Evolutionary conservation across 2,113 vertebrate genomes (phyloP).

Genomic region (Pluvianellus socialis): DNA sequence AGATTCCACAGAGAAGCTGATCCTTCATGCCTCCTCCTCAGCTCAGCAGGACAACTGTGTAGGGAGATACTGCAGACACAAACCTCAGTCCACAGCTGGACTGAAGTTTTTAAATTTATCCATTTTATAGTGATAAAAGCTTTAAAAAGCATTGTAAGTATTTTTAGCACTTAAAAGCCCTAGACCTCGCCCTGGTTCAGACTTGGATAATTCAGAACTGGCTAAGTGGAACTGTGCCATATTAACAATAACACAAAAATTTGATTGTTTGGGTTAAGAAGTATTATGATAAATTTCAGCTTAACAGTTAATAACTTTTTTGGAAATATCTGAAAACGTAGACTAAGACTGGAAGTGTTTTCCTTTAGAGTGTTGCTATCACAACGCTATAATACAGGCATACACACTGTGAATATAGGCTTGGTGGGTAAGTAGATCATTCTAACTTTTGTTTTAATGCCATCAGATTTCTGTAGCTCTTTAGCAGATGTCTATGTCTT

Average conservation of each 20-base stretch:
- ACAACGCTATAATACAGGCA: neutral
- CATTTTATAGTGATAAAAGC: neutral
- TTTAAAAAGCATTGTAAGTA: neutral
- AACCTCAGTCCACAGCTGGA: neutral
- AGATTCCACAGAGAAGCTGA: neutral
- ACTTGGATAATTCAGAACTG: neutral
- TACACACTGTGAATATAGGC: neutral
- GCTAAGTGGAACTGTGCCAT: neutral
- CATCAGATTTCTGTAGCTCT: slow-evolving; percentile 45
- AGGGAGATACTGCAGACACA: neutral
- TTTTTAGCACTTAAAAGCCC: neutral
- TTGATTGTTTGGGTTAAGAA: neutral
- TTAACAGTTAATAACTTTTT: neutral
- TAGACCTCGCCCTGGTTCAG: neutral
- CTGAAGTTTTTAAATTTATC: neutral
- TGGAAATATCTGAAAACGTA: neutral
- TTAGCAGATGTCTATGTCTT: slow-evolving; percentile 39
- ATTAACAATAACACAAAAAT: neutral
- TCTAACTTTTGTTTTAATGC: slow-evolving; percentile 46
- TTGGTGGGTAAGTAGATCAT: neutral
- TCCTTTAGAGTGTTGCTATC: slow-evolving; percentile 39
- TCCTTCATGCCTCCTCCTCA: neutral
- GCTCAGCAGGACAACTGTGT: neutral
- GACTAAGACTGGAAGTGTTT: neutral
- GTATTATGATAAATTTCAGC: slow-evolving; percentile 4